Evolutionary conservation across 2,888 invertebrate genomes (phyloP), one percentile per base, ranked within the genome.

Genomic region (Zootermopsis nevadensis): DNA sequence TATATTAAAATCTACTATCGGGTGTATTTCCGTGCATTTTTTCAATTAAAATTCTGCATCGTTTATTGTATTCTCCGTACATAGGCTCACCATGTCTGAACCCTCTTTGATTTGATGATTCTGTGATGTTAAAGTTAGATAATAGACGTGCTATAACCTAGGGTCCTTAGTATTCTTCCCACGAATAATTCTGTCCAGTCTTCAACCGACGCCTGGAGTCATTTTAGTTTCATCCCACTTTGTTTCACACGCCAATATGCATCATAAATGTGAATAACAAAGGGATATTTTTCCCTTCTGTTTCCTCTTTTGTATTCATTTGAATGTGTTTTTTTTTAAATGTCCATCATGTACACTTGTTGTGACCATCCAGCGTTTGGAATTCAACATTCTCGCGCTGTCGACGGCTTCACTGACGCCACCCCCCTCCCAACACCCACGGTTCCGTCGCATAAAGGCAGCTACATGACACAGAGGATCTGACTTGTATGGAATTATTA

Each of bases 401-500:
- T 60, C 60, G 48, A 48, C 15, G 19, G 48, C 48, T 19, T 48
- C 48, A 33, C 66, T 66, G 19, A 31, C 31, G 4, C 69, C 22
- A 15, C 19, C 69, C 22, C 33, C 33, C 66, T 7, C 10, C 30
- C 31, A 22, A 7, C 67, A 27, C 31, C 67, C 2, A 33, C 72
- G 15, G 24, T 35, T 1, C n/a, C 22, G 6, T n/a, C 74, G 8
- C n/a, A 74, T 74, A 24, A 38, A 38, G 74, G 74, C 74, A 42
- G 24, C 74, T 22, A 42, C 38, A 74, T 42, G 74, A 74, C 74
- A n/a, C 74, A 74, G 35, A 38, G 42, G 19, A 22, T 10, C 74
- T 38, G 74, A 74, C 74, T 74, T 74, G 42, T 74, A 74, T n/a
- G n/a, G 74, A 74, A 74, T 74, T 74, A 74, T 74, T 74, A 74